Percentiles rank a stretch among this genome's conserved stretches.
These are phyloP conservation scores for Nansenia antarctica DNA, from an alignment of 2,113 vertebrate species.

Conservation along the genomic window DNA sequence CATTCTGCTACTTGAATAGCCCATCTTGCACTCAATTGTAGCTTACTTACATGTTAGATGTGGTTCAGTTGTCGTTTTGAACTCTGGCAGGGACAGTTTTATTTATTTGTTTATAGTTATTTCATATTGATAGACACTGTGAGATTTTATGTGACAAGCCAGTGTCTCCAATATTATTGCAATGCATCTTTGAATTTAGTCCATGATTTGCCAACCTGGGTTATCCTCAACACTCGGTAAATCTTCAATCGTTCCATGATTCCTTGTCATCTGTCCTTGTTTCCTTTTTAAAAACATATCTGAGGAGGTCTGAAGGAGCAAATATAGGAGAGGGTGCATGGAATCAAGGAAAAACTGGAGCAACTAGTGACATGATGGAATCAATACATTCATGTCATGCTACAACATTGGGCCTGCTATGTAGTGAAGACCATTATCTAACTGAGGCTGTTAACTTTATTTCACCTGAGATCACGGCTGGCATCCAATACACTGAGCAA, in stretches of 20 bases:
- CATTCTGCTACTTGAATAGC: slow-evolving; percentile 35
- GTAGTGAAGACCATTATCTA: no score
- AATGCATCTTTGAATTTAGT: slow-evolving; percentile 23
- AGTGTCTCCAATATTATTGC: slow-evolving; percentile 27
- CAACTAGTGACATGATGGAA: no score
- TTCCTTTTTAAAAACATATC: no score
- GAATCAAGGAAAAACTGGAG: no score
- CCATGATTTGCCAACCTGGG: slow-evolving; percentile 20
- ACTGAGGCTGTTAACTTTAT: not conserved
- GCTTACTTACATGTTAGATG: slow-evolving; percentile 32
- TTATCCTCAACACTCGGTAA: no score
- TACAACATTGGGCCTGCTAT: no score
- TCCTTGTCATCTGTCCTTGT: no score
- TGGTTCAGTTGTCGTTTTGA: slow-evolving; percentile 49
- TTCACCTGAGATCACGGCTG: not conserved
- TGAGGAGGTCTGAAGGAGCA: no score
- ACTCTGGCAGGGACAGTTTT: slow-evolving; percentile 54
- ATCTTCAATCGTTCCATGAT: no score
- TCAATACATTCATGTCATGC: no score
- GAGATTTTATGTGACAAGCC: slow-evolving; percentile 54
- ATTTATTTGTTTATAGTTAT: slow-evolving; percentile 63
- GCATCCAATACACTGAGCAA: not conserved
- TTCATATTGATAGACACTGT: slow-evolving; percentile 65
- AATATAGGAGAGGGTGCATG: no score
- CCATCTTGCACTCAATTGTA: slow-evolving; percentile 53